These are phyloP conservation scores for Saturnia japonica DNA, from an alignment of 2,888 invertebrate genomes.

Conservation along the genomic window DNA sequence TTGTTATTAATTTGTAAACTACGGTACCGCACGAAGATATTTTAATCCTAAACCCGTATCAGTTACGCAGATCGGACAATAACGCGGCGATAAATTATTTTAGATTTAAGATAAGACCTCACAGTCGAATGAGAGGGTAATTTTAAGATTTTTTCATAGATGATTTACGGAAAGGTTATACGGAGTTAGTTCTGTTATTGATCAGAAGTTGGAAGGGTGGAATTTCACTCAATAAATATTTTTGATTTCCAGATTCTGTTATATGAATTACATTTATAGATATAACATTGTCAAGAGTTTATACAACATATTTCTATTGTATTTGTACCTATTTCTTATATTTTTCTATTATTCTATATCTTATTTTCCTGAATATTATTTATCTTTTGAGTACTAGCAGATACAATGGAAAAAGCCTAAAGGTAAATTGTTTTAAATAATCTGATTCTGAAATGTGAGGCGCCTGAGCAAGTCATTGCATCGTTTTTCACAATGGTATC, in stretches of 20 bases:
- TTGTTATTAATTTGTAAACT: neutral
- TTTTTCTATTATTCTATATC: too few relatives aligned
- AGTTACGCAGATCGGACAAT: conserved; percentile 74
- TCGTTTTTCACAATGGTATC: neutral
- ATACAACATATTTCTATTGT: neutral
- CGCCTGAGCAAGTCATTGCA: neutral
- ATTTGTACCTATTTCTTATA: too few relatives aligned
- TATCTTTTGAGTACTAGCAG: too few relatives aligned
- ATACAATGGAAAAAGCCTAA: neutral
- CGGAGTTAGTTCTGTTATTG: conserved; percentile 41
- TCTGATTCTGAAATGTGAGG: neutral
- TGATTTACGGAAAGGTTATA: conserved; percentile 63
- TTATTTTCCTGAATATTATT: too few relatives aligned
- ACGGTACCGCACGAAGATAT: conserved; percentile 48
- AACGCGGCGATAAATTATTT: conserved; percentile 69
- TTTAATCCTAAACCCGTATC: conserved; percentile 61
- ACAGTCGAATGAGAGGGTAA: conserved; percentile 48
- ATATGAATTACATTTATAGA: neutral
- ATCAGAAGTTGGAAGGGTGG: conserved; percentile 33
- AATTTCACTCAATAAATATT: conserved; percentile 14
- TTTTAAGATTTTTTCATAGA: conserved; percentile 55
- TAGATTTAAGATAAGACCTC: conserved; percentile 57
- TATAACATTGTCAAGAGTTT: neutral
- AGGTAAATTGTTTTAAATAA: neutral
- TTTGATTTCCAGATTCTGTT: neutral